Base-by-base conservation (phyloP, 2,797 vertebrate genomes). In the Notolepis coatsorum region DNA sequence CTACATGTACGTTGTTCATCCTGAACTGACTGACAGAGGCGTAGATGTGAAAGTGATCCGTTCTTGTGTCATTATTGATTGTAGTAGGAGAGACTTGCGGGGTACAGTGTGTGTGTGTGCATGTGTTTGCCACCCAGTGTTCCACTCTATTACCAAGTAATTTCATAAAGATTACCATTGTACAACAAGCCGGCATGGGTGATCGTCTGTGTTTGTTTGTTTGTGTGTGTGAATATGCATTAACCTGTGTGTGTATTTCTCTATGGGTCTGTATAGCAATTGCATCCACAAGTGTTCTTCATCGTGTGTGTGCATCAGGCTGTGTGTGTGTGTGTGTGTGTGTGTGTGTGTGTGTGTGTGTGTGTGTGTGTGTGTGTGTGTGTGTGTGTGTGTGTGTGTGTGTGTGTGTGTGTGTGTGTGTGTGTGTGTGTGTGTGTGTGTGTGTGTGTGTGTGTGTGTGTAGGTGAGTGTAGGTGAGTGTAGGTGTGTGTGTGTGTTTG, bases 31-130 rank as follows among this genome's bases (percentile, higher is more conserved):
- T 15, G 48, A 20, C 23, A 15, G 12, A 38, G 48, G 52, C 13
- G 61, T 20, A 45, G 49, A 69, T 58, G 50, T 61, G 63, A 64
- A 12, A 30, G 63, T 39, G 55, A 57, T 81, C 68, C 47, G n/a
- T 50, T n/a, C n/a, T n/a, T 17, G 28, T 65, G 49, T 63, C 58
- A 25, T 61, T 86, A 84, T 81, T 69, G 84, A 82, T 83, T 48
- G 13, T 27, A 24, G 28, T 42, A 8, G 54, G 0, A 9, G 18
- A 69, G 63, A 81, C 69, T 43, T 79, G 55, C 21, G 30, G 42
- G 49, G 71, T 72, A 48, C 55, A 53, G 2, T 53, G 67, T 51
- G 33, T 28, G 57, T 43, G 55, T 20, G 42, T 48, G 38, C 49
- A 52, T 10, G 31, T 60, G 41, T 35, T 17, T 63, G 35, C 35